phyloP scores from a whole-genome alignment of 2,888 invertebrate genomes.

The Agrochola litura region DNA sequence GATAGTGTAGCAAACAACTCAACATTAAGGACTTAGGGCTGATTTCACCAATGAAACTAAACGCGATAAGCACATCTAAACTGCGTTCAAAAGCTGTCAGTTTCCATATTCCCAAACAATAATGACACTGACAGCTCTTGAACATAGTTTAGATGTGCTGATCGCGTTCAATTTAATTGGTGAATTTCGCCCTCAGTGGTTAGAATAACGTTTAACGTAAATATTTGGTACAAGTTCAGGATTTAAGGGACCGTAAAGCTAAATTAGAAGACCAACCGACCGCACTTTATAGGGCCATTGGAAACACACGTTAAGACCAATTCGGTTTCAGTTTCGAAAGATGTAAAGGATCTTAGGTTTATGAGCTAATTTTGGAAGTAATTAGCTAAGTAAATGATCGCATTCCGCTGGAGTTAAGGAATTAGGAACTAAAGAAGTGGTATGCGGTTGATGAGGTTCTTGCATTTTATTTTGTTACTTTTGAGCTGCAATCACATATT shows the following conservation, averaged over 20 bases:
- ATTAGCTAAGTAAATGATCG: constrained; percentile 35
- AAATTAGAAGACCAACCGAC: constrained; percentile 71
- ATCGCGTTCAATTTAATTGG: not conserved
- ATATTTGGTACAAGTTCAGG: constrained; percentile 72
- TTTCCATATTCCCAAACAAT: not conserved
- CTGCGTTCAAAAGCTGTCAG: not conserved
- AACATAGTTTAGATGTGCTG: not conserved
- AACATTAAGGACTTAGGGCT: constrained; percentile 44
- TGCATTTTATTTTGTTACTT: constrained; percentile 12
- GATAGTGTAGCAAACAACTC: constrained; percentile 37
- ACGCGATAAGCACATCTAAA: not conserved
- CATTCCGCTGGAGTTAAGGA: constrained; percentile 10
- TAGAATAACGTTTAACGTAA: constrained; percentile 60
- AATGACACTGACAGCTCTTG: not conserved
- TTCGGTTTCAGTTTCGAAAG: constrained; percentile 45
- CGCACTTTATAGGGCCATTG: constrained; percentile 73
- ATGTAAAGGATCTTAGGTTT: constrained; percentile 47
- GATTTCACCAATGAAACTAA: not conserved
- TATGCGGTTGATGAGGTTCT: not conserved
- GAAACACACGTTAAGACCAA: constrained; percentile 63
- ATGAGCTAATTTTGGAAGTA: constrained; percentile 44
- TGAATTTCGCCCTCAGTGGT: not conserved
- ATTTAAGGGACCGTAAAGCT: constrained; percentile 72
- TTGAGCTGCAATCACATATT: not conserved
- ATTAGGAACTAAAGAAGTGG: not conserved